Base-by-base conservation (phyloP, 2,113 vertebrate genomes). In the Nesogale talazaci region DNA sequence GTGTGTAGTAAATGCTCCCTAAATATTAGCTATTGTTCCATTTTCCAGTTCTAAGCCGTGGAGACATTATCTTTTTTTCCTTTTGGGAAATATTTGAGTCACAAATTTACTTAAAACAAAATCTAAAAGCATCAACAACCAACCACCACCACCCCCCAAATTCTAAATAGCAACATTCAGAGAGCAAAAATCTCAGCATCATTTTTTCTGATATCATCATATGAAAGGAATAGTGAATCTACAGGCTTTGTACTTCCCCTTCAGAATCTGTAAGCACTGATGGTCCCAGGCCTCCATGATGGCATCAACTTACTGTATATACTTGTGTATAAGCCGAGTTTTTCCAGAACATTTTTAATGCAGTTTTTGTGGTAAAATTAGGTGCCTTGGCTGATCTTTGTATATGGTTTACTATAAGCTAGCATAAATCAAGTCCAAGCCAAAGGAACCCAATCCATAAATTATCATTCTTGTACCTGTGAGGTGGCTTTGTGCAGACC, bases 31-130 rank as follows among this genome's bases (percentile, higher is more conserved):
- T 56, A 15, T 65, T 82, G 27, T 42, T 20, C 46, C 29, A 59
- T 94, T 80, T 40, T 15, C 56, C 79, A 52, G 42, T 67, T 89
- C 84, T 89, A 52, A 93, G 65, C 46, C 89, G 80, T 42, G n/a
- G 14, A 72, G 59, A 89, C 19, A 57, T 52, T 90, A 23, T 38
- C 61, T 76, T 90, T 52, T 88, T 38, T 94, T 40, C n/a, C 61
- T 83, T 80, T 29, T 3, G 14, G 36, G 83, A 34, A 42, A 77
- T 86, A 86, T 84, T 67, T 94, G 59, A 84, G 38, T 23, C 42
- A 69, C 17, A 78, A 61, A 88, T 69, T 83, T 34, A 85, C 61
- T 65, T 59, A 82, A 80, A 84, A 38, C 2, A 59, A 65, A 88
- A 72, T 2, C 8, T 77, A n/a, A n/a, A n/a, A n/a, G n/a, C n/a